Evolutionary conservation across 2,113 vertebrate species (phyloP), one percentile per base, ranked within the genome.

Genomic region (Hystrix cristata): DNA sequence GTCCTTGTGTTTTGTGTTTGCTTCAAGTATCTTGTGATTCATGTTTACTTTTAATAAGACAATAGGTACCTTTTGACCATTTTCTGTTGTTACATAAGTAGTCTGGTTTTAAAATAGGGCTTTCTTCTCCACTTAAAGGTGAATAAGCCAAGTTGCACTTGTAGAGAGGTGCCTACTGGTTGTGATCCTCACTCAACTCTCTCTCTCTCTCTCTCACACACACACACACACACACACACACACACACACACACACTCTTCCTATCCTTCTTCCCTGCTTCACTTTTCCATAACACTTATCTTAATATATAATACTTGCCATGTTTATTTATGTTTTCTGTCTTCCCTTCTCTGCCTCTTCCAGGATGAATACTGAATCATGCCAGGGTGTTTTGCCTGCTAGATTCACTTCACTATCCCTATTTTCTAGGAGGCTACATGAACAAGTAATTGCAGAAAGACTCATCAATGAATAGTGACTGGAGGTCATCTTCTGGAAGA

Each of bases 241-340:
- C 16, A 29, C 25, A 57, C 55, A 57, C 55, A 57, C 55, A 57
- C 55, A 71, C 0, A 27, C 14, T 16, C 31, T 62, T 89, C 43
- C 7, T 53, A 25, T n/a, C 31, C n/a, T 46, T n/a, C 38, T 62
- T 15, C 2, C 59, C 1, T 78, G 25, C 12, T 67, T 80, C 1
- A 8, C 76, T 71, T 86, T 19, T 82, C 18, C 27, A 43, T 15
- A 81, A 3, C 7, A 60, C 7, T 48, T 67, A 59, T 46, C 15
- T 16, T 14, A 25, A 34, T 16, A 69, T 0, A 27, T 0, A n/a
- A 1, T 6, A n/a, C 29, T 12, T 3, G 67, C 5, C 34, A 1
- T 23, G 9, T 13, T 15, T 67, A 5, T 74, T 5, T 90, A 16
- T 23, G 7, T 12, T n/a, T 23, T 46, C 51, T 64, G 19, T 10